Evolutionary conservation across 2,797 vertebrate genomes (phyloP), one percentile per base, ranked within the genome.

Genomic region (Centroberyx gerrardi): DNA sequence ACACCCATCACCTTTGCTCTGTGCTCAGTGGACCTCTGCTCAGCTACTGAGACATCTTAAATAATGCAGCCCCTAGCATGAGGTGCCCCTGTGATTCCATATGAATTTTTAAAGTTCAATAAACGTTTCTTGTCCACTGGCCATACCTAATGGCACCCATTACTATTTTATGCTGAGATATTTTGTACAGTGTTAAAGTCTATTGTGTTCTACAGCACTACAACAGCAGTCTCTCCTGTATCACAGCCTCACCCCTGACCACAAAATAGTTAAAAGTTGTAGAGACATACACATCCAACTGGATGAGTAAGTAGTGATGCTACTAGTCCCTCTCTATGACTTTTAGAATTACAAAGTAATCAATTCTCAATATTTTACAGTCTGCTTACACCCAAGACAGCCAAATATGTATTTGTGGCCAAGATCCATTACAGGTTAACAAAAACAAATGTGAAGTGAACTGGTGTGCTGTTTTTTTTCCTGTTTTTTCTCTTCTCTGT

Each of bases 81-180:
- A 88, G 85, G 74, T 83, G 76, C 84, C 74, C 83, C 79, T 73
- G 72, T 89, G 83, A 88, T 92, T 90, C 81, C 42, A 15, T 81
- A 90, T 93, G 73, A 85, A 93, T 93, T 88, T 92, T 92, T 93
- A 87, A 93, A 90, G 75, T 91, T 92, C 82, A 90, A 91, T 93
- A 93, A 93, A 91, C 4, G 83, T 79, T 91, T 90, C 81, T 81
- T 83, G 90, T 88, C 82, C 87, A 84, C 81, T 53, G 81, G 82
- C 76, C 84, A 86, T 85, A 87, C 72, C 71, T 88, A 90, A 91
- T 84, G 85, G 73, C 67, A 54, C 17, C 56, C 71, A 88, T 90
- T 83, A 86, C 71, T 87, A 80, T 91, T 91, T 93, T 55, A 92
- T 87, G 51, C 29, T 59, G 8, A 58, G 65, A 62, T 86, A 79